phyloP scores from a whole-genome alignment of 2,888 invertebrate species.

The Hydropsyche betteni region DNA sequence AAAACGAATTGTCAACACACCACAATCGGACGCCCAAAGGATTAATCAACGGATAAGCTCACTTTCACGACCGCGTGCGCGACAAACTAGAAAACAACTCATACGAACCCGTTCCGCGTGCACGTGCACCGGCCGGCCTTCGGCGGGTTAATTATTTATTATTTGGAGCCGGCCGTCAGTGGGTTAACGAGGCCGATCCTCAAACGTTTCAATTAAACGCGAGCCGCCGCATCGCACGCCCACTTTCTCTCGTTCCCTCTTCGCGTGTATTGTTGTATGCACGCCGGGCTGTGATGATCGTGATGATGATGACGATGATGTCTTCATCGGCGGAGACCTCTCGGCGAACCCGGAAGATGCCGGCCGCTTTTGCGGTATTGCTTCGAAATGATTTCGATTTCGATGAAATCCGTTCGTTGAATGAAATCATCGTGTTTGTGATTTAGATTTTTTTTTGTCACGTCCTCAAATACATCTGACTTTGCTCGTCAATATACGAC shows the following conservation, averaged over 20 bases:
- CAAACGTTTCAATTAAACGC: constrained; percentile 32
- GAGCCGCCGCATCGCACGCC: constrained; percentile 25
- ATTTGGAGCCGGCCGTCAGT: constrained; percentile 22
- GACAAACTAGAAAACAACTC: too few species aligned
- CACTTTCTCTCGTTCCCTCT: constrained; percentile 21
- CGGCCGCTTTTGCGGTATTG: too few species aligned
- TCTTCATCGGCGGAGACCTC: constrained; percentile 3
- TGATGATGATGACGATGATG: not conserved
- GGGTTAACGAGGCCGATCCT: constrained; percentile 32
- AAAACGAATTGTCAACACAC: too few species aligned
- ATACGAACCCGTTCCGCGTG: not conserved
- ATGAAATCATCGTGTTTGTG: too few species aligned
- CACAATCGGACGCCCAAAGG: too few species aligned
- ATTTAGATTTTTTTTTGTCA: too few species aligned
- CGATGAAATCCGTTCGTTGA: too few species aligned
- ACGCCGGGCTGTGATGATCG: not conserved
- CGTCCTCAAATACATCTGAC: too few species aligned
- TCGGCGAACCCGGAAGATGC: constrained; percentile 1
- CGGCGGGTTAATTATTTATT: not conserved
- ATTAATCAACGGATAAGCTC: too few species aligned
- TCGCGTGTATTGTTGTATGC: not conserved
- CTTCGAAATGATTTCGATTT: too few species aligned
- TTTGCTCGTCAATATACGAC: too few species aligned
- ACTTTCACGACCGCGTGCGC: too few species aligned
- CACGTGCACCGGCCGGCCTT: constrained; percentile 8